Conservation (phyloP, 2,797 vertebrate species). For the Moxostoma hubbsi region DNA sequence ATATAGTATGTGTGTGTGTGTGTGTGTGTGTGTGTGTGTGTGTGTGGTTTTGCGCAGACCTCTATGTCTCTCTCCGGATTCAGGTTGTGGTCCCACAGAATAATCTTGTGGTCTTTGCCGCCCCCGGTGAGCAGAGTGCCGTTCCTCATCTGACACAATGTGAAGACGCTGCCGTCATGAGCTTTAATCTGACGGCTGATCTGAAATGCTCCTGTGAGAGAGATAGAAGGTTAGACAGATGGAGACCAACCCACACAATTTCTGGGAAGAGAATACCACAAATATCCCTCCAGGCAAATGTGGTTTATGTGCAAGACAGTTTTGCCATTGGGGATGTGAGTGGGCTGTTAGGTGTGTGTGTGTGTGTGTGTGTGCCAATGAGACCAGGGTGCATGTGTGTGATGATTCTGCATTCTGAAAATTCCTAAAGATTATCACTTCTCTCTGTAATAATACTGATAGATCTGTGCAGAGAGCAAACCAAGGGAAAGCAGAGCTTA, state of each 20-base stretch:
- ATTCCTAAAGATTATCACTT: slow-evolving; percentile 51
- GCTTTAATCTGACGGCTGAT: slow-evolving; percentile 92
- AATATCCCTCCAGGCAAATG: slow-evolving; percentile 59
- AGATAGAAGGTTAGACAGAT: slow-evolving; percentile 22
- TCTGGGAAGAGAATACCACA: slow-evolving; percentile 62
- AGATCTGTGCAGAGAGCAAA: slow-evolving; percentile 15
- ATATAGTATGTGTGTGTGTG: no score
- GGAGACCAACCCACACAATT: slow-evolving; percentile 39
- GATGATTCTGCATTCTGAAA: slow-evolving; percentile 36
- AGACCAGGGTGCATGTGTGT: slow-evolving; percentile 25
- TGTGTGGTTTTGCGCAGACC: slow-evolving; percentile 68
- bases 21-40: neutral
- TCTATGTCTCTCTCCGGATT: slow-evolving; percentile 92
- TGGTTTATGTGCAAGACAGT: slow-evolving; percentile 47
- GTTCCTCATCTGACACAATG: slow-evolving; percentile 93
- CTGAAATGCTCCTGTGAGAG: slow-evolving; percentile 83
- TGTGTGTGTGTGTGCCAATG: slow-evolving; percentile 10
- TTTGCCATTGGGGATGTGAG: slow-evolving; percentile 39
- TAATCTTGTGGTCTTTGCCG: slow-evolving; percentile 91
- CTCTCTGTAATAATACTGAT: slow-evolving; percentile 43
- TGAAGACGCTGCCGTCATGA: slow-evolving; percentile 95
- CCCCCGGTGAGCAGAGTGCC: slow-evolving; percentile 94
- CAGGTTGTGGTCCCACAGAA: slow-evolving; percentile 94
- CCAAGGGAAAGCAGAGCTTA: neutral
- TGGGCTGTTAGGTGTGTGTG: neutral